Percentiles rank a stretch among this genome's conserved stretches.
Conservation (phyloP, 53 echinoderm and acorn worm species). For the Paracentrotus lividus region DNA sequence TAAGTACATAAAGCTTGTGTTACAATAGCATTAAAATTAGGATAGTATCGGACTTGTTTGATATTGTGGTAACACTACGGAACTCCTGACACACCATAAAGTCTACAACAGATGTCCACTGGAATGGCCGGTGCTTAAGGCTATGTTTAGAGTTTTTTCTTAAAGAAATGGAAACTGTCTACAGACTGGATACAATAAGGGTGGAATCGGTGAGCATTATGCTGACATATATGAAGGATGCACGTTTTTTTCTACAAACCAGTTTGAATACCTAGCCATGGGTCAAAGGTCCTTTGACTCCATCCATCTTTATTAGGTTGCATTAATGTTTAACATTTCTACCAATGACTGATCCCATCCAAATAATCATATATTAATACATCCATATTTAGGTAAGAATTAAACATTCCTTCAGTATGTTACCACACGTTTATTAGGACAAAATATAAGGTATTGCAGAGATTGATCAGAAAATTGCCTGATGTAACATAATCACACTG, state of each 20-base stretch:
- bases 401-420: neutral
- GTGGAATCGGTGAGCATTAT: neutral
- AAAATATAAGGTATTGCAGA: neutral
- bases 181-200: neutral
- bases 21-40: neutral
- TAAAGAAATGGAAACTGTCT: neutral
- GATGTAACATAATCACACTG: neutral
- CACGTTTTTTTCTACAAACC: neutral
- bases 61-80: neutral
- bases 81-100: conserved; percentile 26
- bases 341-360: neutral
- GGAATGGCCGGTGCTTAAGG: neutral
- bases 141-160: neutral
- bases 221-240: neutral
- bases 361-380: neutral
- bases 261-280: neutral
- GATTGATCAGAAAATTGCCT: neutral
- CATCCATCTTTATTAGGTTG: neutral
- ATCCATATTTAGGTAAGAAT: too few species aligned
- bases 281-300: neutral
- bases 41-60: neutral
- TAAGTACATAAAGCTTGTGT: neutral
- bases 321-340: neutral
- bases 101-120: conserved; percentile 16
- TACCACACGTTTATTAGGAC: neutral